Percentiles rank a stretch among this genome's conserved stretches.
Conservation (phyloP, 2,113 vertebrate genomes). For the Odobenus rosmarus region DNA sequence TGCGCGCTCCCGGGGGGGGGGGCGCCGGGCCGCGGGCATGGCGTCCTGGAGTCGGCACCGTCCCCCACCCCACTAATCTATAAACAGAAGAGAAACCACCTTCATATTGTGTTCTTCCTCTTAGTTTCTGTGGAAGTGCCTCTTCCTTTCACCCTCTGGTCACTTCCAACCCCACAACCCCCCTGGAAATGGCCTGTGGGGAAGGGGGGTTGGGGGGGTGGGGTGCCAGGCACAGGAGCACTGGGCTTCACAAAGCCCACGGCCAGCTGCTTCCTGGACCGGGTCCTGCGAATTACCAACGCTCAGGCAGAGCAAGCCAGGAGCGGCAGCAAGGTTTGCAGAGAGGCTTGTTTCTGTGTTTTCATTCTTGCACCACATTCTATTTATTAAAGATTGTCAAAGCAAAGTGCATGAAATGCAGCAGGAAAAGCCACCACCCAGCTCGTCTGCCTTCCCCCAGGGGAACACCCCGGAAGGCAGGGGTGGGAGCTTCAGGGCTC, state of each 20-base stretch:
- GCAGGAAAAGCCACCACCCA: rapidly evolving
- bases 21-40: too few relatives aligned
- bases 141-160: not conserved
- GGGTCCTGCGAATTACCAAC: not conserved
- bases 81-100: not conserved
- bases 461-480: not conserved
- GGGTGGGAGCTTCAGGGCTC: rapidly evolving
- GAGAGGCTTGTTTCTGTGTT: not conserved
- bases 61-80: rapidly evolving
- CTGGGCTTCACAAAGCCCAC: not conserved
- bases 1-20: too few relatives aligned
- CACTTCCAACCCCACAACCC: too few relatives aligned
- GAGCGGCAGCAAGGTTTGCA: rapidly evolving
- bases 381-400: not conserved
- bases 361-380: not conserved
- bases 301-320: rapidly evolving
- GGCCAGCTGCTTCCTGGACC: rapidly evolving
- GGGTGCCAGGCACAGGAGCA: not conserved
- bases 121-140: not conserved
- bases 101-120: not conserved
- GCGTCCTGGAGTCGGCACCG: not conserved
- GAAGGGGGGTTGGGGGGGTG: too few relatives aligned
- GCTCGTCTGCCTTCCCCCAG: not conserved
- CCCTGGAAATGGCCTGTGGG: rapidly evolving
- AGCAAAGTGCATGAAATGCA: not conserved